Evolutionary conservation across 2,113 vertebrate species (phyloP).

Genomic region (Tamias sibiricus): DNA sequence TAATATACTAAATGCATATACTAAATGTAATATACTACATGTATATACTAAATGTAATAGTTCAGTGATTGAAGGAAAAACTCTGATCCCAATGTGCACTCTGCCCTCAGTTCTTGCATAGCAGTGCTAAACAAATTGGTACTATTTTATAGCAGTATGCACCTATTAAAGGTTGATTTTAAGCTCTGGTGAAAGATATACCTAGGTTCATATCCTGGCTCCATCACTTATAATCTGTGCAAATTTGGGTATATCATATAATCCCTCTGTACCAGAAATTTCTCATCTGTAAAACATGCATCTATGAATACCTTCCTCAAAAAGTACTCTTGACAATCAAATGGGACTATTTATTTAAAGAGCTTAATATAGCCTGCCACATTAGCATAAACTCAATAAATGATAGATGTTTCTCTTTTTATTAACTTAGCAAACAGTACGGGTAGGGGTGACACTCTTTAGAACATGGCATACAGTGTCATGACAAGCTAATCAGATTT

Average conservation of each 20-base stretch:
- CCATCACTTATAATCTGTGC: not conserved
- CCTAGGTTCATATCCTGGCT: not conserved
- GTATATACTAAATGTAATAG: conserved; percentile 6
- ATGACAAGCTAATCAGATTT: not conserved
- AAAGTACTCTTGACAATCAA: not conserved
- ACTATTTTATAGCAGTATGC: not conserved
- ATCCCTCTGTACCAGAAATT: not conserved
- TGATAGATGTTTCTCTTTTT: not conserved
- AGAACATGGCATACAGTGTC: not conserved
- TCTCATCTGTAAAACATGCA: not conserved
- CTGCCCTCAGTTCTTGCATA: not conserved
- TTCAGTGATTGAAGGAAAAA: not conserved
- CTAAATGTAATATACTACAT: too few species aligned
- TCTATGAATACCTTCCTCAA: not conserved
- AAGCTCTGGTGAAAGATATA: not conserved
- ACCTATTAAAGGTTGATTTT: not conserved
- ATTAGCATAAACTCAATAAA: not conserved
- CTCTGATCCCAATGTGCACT: not conserved
- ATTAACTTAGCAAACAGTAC: not conserved
- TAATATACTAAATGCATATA: not conserved
- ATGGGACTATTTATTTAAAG: not conserved
- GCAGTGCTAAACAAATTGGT: not conserved
- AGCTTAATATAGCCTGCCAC: not conserved
- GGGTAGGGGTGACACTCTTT: not conserved
- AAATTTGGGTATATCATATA: not conserved